Percentiles rank a stretch among this genome's conserved stretches.
Conservation (phyloP, 2,888 invertebrate genomes). For the Alviniconcha strummeri region DNA sequence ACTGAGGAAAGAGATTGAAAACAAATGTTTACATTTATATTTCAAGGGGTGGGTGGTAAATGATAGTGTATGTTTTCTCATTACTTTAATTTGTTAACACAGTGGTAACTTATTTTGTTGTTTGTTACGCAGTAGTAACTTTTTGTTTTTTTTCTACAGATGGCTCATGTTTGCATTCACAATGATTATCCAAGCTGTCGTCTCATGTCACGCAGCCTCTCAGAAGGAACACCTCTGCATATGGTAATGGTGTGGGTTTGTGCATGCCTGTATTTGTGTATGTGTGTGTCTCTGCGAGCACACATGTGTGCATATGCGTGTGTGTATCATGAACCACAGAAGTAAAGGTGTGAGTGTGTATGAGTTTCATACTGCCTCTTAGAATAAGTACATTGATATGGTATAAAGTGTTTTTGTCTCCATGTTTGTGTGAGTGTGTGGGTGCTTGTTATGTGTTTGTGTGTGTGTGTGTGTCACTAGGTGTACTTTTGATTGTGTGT, state of each 20-base stretch:
- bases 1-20: too few species aligned
- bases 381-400: background rate
- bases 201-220: background rate
- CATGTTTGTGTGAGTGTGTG: background rate
- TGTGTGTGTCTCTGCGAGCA: background rate
- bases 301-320: background rate
- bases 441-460: background rate
- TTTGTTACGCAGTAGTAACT: background rate
- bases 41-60: background rate
- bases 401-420: background rate
- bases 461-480: background rate
- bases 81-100: background rate
- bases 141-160: background rate
- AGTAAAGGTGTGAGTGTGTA: background rate
- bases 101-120: background rate
- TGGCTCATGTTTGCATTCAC: background rate
- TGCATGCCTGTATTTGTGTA: background rate
- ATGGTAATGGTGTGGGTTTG: conserved; percentile 10
- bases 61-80: background rate
- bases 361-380: background rate
- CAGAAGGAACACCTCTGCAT: background rate
- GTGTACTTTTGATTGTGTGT: background rate
- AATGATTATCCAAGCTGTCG: background rate
- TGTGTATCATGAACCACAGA: background rate
- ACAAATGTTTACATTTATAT: too few species aligned